Conservation (phyloP, 2,113 vertebrate genomes). For the Spermophilus dauricus region DNA sequence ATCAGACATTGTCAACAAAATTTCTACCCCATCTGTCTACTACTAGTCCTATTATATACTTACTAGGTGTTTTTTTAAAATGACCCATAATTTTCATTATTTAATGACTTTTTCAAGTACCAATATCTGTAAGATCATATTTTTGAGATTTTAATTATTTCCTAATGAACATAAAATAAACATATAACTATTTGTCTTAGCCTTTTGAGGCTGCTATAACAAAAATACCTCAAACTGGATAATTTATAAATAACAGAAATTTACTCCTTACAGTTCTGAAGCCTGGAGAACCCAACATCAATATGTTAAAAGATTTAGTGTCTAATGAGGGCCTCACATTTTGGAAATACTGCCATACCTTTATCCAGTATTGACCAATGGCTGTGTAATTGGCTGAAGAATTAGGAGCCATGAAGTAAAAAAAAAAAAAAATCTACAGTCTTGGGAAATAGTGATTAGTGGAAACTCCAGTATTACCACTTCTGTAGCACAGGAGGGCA, state of each 20-base stretch:
- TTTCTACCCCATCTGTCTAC: neutral
- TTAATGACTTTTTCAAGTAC: neutral
- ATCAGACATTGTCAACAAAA: neutral
- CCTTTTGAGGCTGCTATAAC: no score
- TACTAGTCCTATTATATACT: neutral
- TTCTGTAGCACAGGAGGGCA: neutral
- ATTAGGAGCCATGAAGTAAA: neutral
- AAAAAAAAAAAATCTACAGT: no score
- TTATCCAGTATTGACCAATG: neutral
- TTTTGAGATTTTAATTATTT: conserved; percentile 14
- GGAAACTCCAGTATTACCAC: neutral
- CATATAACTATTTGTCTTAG: neutral
- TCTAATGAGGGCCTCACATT: neutral
- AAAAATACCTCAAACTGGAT: no score
- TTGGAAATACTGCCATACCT: neutral
- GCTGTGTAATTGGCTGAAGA: neutral
- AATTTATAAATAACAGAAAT: no score
- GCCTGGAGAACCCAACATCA: neutral
- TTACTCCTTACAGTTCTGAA: neutral
- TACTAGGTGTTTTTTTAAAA: conserved; percentile 23
- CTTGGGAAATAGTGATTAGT: neutral
- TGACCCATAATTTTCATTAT: neutral
- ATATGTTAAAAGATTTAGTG: neutral
- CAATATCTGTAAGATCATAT: neutral
- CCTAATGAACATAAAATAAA: neutral